These are phyloP conservation scores for Catocala sponsa DNA, from an alignment of 2,888 invertebrate species.

Conservation along the genomic window DNA sequence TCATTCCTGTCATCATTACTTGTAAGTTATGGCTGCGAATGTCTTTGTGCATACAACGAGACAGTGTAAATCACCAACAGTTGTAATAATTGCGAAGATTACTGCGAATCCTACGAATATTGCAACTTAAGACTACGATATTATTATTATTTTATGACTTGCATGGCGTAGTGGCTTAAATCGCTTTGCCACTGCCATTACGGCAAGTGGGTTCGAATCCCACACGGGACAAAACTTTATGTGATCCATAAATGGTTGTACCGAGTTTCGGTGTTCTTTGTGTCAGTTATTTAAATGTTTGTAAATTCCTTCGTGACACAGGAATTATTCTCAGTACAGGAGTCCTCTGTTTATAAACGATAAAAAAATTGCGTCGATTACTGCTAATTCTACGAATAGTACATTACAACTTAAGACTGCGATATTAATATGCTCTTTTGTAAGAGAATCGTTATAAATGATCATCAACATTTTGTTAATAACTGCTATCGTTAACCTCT, in stretches of 20 bases:
- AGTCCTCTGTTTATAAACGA: too few relatives aligned
- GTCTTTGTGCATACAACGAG: conserved; percentile 32
- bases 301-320: too few relatives aligned
- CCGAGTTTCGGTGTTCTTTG: too few relatives aligned
- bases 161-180: too few relatives aligned
- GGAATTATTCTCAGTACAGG: too few relatives aligned
- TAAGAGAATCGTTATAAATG: background rate
- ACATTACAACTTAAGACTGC: background rate
- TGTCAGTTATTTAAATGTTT: too few relatives aligned
- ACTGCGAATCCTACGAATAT: background rate
- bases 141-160: too few relatives aligned
- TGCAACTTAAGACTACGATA: background rate
- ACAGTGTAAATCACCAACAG: conserved; percentile 34
- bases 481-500: background rate
- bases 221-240: too few relatives aligned
- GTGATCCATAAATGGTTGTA: too few relatives aligned
- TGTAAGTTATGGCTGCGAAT: conserved; percentile 39
- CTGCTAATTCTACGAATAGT: background rate
- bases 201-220: too few relatives aligned
- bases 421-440: background rate
- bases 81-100: conserved; percentile 10
- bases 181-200: too few relatives aligned
- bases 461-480: background rate
- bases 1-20: conserved; percentile 28
- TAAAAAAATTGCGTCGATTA: conserved; percentile 3